phyloP scores from a whole-genome alignment of 1,140 invertebrate species.

The Yoshiicerus persimilis region DNA sequence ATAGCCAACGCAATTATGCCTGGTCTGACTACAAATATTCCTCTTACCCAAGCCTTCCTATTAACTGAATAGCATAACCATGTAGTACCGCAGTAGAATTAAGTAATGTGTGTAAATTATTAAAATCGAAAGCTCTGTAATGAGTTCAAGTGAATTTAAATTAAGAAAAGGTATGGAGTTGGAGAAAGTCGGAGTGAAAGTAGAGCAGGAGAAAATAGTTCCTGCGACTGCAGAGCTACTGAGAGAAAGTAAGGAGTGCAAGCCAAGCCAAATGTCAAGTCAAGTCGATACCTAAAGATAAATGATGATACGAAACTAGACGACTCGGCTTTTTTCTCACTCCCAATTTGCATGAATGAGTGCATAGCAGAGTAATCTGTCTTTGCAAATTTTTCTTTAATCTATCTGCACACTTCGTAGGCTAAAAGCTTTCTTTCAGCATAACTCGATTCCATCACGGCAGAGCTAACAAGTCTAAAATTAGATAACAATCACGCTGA shows the following conservation, averaged over 20 bases:
- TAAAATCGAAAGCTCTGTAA: not conserved
- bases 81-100: not conserved
- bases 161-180: not conserved
- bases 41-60: not conserved
- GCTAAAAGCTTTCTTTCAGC: not conserved
- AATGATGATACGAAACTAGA: constrained; percentile 7
- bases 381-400: not conserved
- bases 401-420: not conserved
- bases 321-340: not conserved
- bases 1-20: no score
- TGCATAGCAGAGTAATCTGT: not conserved
- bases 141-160: not conserved
- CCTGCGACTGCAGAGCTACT: not conserved
- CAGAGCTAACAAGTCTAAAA: not conserved
- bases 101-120: not conserved
- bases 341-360: constrained; percentile 12
- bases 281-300: not conserved
- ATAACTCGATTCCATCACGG: not conserved
- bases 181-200: not conserved
- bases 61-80: not conserved
- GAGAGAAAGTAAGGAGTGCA: not conserved
- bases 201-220: not conserved
- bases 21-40: not conserved
- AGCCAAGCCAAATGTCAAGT: constrained; percentile 3
- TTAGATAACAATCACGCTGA: not conserved